phyloP scores from a whole-genome alignment of 2,888 invertebrate genomes.

The Mesorhabditis spiculigera region DNA sequence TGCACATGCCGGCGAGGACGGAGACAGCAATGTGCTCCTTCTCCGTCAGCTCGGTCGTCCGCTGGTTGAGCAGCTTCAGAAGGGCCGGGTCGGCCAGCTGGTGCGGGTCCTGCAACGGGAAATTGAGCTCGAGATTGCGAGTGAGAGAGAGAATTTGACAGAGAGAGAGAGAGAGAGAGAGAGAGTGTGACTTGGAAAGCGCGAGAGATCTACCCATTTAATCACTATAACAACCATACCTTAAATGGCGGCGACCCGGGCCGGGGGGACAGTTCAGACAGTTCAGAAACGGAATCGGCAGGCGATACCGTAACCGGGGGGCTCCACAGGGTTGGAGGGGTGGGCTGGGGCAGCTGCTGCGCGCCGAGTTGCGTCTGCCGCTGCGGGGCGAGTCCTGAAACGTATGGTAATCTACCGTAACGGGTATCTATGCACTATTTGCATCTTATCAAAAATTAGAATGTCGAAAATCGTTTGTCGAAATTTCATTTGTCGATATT shows the following conservation, averaged over 20 bases:
- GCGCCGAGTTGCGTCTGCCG: background rate
- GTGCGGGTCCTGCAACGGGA: background rate
- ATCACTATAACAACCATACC: background rate
- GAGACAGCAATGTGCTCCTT: conserved; percentile 8
- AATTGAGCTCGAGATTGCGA: too few species aligned
- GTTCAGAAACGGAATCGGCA: conserved; percentile 4
- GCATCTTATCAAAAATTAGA: too few species aligned
- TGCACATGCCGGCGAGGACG: conserved; percentile 3
- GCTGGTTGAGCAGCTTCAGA: background rate
- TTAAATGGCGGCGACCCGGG: conserved; percentile 6
- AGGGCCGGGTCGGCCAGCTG: conserved; percentile 5
- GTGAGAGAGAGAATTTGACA: too few species aligned
- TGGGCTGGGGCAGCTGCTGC: background rate
- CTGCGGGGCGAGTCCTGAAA: background rate
- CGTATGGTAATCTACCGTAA: too few species aligned
- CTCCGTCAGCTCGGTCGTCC: conserved; percentile 6
- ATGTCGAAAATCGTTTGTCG: too few species aligned
- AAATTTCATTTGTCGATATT: too few species aligned
- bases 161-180: too few species aligned
- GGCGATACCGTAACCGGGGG: background rate
- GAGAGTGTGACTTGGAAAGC: too few species aligned
- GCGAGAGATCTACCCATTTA: too few species aligned
- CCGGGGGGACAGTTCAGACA: conserved; percentile 7
- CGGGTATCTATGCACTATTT: too few species aligned
- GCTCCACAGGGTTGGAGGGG: background rate